A percentile compares a stretch with the other conserved stretches of the same genome.
Evolutionary conservation across 1,140 invertebrate species (phyloP).

Genomic region (Sesamia nonagrioides): DNA sequence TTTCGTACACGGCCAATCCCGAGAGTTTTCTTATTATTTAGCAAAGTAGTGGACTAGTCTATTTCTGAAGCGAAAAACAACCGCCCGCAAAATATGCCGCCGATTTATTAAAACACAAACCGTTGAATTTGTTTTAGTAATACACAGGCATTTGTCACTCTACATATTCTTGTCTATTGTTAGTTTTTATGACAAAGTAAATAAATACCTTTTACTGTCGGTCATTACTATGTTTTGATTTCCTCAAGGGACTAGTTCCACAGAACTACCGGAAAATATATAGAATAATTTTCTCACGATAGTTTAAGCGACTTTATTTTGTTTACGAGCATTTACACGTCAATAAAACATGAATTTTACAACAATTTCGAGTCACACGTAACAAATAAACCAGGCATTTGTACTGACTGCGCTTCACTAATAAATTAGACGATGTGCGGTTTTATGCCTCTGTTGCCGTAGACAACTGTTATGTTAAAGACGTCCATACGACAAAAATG

Average conservation of each 20-base stretch:
- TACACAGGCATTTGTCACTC: constrained; percentile 21
- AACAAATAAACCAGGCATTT: neutral
- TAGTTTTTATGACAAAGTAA: neutral
- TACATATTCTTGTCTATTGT: neutral
- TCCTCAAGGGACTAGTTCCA: constrained; percentile 27
- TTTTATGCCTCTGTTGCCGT: neutral
- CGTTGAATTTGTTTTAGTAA: constrained; percentile 29
- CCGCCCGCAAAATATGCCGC: constrained; percentile 74
- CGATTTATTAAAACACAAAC: constrained; percentile 59
- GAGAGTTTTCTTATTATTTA: constrained; percentile 87
- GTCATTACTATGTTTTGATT: constrained; percentile 12
- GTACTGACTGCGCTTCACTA: neutral
- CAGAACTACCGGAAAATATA: neutral
- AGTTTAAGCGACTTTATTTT: constrained; percentile 2
- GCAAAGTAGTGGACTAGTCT: constrained; percentile 85
- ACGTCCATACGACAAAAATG: neutral
- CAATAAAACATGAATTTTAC: constrained; percentile 9
- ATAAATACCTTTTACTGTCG: neutral
- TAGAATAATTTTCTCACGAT: constrained; percentile 12
- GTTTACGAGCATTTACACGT: constrained; percentile 25
- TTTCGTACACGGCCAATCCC: constrained; percentile 87
- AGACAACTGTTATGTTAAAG: neutral
- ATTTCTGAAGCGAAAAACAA: constrained; percentile 86
- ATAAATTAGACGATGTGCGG: neutral
- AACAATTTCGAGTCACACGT: neutral